Percentiles rank a stretch among this genome's conserved stretches.
These are phyloP conservation scores for Podabrus alpinus DNA, from an alignment of 2,888 invertebrate species.

Conservation along the genomic window DNA sequence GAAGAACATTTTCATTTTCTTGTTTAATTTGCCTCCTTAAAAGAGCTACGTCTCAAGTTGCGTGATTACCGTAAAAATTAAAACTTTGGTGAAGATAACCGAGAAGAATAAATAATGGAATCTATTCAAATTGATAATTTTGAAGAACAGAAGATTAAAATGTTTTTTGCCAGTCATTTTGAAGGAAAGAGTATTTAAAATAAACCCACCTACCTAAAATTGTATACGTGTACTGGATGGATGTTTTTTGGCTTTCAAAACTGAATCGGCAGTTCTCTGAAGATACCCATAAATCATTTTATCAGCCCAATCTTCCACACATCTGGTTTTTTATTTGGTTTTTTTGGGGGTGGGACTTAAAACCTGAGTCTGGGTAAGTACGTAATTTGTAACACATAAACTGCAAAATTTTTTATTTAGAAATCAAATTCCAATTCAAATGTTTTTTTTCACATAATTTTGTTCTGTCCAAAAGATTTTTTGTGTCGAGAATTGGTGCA, in stretches of 20 bases:
- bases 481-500: background rate
- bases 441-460: background rate
- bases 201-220: background rate
- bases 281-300: constrained; percentile 30
- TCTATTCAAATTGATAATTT: background rate
- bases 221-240: background rate
- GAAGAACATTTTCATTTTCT: background rate
- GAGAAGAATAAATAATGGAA: background rate
- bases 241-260: constrained; percentile 15
- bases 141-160: constrained; percentile 1
- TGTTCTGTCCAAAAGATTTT: too few relatives aligned
- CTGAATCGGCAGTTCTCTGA: constrained; percentile 22
- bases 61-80: background rate
- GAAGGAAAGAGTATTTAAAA: background rate
- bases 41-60: background rate
- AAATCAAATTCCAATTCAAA: background rate
- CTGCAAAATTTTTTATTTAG: background rate
- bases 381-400: constrained; percentile 16
- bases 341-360: constrained; percentile 37
- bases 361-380: constrained; percentile 38
- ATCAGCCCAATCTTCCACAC: constrained; percentile 57
- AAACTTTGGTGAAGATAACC: background rate
- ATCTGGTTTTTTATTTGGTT: constrained; percentile 38
- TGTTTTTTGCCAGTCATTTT: background rate
- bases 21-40: background rate